Percentiles rank a stretch among this genome's conserved stretches.
Evolutionary conservation across 2,888 invertebrate genomes (phyloP).

Genomic region (Drosophila gaucha): DNA sequence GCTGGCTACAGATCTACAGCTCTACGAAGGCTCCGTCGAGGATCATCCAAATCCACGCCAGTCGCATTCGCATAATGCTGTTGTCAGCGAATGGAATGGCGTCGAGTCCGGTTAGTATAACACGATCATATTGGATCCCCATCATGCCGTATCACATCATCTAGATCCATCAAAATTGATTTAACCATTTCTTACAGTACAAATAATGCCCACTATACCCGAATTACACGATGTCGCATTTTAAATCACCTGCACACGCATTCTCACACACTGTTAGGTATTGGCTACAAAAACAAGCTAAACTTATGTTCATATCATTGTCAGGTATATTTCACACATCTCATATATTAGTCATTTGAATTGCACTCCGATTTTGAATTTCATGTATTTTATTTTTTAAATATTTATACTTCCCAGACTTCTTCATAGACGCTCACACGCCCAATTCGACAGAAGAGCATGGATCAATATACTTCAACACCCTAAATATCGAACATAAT

Average conservation of each 20-base stretch:
- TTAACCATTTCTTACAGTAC: constrained; percentile 79
- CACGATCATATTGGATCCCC: not conserved
- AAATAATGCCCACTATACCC: constrained; percentile 82
- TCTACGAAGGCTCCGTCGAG: constrained; percentile 83
- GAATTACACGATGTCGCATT: constrained; percentile 82
- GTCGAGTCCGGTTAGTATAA: constrained; percentile 83
- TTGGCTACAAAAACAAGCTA: constrained; percentile 29
- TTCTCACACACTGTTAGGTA: constrained; percentile 28
- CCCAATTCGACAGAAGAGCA: constrained; percentile 37
- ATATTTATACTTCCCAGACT: constrained; percentile 63
- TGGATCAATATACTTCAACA: constrained; percentile 40
- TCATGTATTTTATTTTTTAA: not conserved
- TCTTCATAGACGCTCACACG: constrained; percentile 82
- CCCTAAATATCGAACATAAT: constrained; percentile 56
- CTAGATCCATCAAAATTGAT: constrained; percentile 27
- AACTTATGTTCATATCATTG: constrained; percentile 43
- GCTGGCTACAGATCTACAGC: constrained; percentile 85
- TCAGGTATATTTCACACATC: constrained; percentile 58
- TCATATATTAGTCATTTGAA: not conserved
- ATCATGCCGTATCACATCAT: constrained; percentile 25
- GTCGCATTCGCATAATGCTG: constrained; percentile 78
- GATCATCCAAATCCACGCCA: constrained; percentile 83
- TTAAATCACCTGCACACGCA: constrained; percentile 64
- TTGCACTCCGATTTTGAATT: not conserved
- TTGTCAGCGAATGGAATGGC: constrained; percentile 84